A percentile compares a stretch with the other conserved stretches of the same genome.
Conservation (phyloP, 2,113 vertebrate genomes). For the Lamprotornis superbus region DNA sequence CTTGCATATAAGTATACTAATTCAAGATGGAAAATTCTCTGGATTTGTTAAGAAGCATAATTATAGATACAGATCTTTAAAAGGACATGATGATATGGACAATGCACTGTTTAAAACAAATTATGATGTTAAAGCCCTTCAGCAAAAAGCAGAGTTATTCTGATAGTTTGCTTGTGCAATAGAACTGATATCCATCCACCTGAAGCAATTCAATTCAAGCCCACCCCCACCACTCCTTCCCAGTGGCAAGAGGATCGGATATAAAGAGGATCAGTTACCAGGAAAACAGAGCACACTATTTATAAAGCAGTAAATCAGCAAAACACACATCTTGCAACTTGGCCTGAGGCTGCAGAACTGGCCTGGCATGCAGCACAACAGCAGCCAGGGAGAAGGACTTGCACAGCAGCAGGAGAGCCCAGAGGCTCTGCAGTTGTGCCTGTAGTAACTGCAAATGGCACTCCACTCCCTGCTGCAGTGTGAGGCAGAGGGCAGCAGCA, state of each 20-base stretch:
- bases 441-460: accelerated
- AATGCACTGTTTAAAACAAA: not conserved
- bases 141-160: not conserved
- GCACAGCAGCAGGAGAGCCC: not conserved
- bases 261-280: not conserved
- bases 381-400: not conserved
- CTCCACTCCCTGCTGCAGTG: not conserved
- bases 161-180: not conserved
- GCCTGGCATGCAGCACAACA: not conserved
- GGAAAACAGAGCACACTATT: not conserved
- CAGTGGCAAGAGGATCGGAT: not conserved
- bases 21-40: not conserved
- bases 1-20: not conserved
- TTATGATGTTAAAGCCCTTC: not conserved
- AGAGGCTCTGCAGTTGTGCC: not conserved
- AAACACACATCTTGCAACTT: not conserved
- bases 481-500: not conserved
- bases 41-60: not conserved
- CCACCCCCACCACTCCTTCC: not conserved
- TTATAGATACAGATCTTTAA: not conserved
- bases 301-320: not conserved
- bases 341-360: not conserved
- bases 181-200: not conserved
- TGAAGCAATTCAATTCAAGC: not conserved
- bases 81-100: not conserved